Conservation (phyloP, 2,113 vertebrate species). For the Chaetops frenatus region DNA sequence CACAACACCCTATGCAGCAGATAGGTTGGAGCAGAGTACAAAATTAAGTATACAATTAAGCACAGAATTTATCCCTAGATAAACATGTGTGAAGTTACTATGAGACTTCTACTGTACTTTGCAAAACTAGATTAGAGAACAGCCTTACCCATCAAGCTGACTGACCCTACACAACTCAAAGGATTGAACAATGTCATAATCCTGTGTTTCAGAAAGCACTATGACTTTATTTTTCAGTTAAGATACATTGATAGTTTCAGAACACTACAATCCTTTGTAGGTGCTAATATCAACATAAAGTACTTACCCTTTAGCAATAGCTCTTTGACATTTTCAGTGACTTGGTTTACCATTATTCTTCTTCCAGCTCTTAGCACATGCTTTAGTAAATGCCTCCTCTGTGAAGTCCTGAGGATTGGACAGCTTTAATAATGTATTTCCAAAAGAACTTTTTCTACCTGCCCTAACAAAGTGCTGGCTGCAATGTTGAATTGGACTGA, state of each 20-base stretch:
- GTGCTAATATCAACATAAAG: background rate
- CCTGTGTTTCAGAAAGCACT: background rate
- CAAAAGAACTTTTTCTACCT: background rate
- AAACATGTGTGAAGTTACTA: background rate
- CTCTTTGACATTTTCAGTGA: constrained; percentile 61
- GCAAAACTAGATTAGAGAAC: background rate
- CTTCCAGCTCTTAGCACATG: constrained; percentile 2
- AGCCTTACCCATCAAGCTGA: background rate
- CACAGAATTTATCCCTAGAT: background rate
- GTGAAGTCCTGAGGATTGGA: background rate
- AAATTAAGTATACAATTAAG: background rate
- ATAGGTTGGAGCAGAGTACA: background rate
- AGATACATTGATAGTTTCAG: background rate
- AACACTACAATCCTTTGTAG: background rate
- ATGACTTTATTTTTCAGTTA: background rate
- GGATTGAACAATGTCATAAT: background rate
- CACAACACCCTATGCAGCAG: background rate
- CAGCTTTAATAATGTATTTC: background rate
- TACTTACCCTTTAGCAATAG: constrained; percentile 75
- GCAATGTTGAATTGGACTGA: background rate
- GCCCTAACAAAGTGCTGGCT: background rate
- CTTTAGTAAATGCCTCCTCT: constrained; percentile 36
- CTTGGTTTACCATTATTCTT: constrained; percentile 72
- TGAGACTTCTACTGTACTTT: background rate
- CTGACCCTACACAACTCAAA: background rate